Percentiles rank a stretch among this genome's conserved stretches.
These are phyloP conservation scores for Bubalus kerabau DNA, from an alignment of 2,113 vertebrate species.

Conservation along the genomic window DNA sequence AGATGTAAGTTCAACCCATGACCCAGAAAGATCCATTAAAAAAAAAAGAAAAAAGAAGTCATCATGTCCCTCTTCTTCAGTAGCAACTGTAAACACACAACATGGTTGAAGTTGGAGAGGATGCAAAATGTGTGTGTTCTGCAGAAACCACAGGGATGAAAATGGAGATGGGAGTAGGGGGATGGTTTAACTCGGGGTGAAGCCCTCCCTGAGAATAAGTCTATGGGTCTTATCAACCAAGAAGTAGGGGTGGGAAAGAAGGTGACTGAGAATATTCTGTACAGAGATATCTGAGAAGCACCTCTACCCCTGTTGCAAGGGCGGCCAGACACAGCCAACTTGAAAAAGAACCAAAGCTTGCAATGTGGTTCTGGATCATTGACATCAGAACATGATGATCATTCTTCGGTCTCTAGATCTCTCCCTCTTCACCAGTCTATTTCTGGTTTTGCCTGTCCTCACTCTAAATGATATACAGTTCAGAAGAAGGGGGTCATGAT, in stretches of 20 bases:
- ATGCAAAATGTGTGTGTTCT: not conserved
- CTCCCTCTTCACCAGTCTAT: not conserved
- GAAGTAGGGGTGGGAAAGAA: not conserved
- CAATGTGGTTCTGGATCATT: conserved; percentile 13
- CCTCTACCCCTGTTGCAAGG: not conserved
- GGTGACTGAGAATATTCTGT: not conserved
- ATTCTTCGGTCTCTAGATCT: not conserved
- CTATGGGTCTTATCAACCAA: not conserved
- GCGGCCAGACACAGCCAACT: not conserved
- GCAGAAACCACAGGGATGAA: not conserved
- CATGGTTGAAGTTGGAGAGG: not conserved
- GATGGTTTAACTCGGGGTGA: not conserved
- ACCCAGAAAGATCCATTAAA: not conserved
- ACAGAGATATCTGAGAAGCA: not conserved
- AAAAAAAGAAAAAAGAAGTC: not conserved
- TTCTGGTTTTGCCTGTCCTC: conserved; percentile 41
- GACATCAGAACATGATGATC: not conserved
- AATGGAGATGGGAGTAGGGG: not conserved
- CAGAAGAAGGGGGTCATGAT: not conserved
- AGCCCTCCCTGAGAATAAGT: not conserved
- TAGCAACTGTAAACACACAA: not conserved
- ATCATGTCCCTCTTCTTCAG: not conserved
- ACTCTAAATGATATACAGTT: not conserved
- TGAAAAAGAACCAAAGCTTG: not conserved
- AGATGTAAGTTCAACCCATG: not conserved